Conservation (phyloP, 2,888 invertebrate species). For the Sminthurides aquaticus region DNA sequence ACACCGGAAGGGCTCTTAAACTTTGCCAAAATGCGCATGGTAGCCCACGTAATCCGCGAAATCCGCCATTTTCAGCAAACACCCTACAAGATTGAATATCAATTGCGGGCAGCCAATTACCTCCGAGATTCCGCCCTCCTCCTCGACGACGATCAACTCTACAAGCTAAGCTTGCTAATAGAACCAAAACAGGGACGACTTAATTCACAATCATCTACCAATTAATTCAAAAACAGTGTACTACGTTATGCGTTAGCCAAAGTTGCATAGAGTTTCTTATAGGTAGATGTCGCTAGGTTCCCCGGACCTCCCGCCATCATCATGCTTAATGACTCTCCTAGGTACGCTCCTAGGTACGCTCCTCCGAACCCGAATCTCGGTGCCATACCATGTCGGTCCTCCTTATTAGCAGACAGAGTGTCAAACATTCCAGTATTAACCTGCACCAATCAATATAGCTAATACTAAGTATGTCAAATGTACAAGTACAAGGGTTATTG, state of each 20-base stretch:
- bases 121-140: slow-evolving; percentile 69
- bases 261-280: too few relatives aligned
- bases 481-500: background rate
- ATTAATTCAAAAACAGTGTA: too few relatives aligned
- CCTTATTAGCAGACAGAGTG: background rate
- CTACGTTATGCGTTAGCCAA: too few relatives aligned
- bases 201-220: slow-evolving; percentile 48
- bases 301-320: too few relatives aligned
- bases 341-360: background rate
- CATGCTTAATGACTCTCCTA: too few relatives aligned
- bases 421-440: background rate
- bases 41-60: slow-evolving; percentile 85
- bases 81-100: slow-evolving; percentile 81
- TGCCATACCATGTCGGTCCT: background rate
- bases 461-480: background rate
- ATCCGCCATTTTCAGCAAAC: slow-evolving; percentile 86
- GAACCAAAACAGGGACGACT: slow-evolving; percentile 68
- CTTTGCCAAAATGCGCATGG: slow-evolving; percentile 93
- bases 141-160: slow-evolving; percentile 71
- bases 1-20: slow-evolving; percentile 81
- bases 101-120: slow-evolving; percentile 68
- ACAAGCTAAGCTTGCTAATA: slow-evolving; percentile 70
- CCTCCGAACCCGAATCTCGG: background rate
- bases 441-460: background rate
- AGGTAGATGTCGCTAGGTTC: too few relatives aligned